Evolutionary conservation across 2,113 vertebrate genomes (phyloP), one percentile per base, ranked within the genome.

Genomic region (Anthoscopus minutus): DNA sequence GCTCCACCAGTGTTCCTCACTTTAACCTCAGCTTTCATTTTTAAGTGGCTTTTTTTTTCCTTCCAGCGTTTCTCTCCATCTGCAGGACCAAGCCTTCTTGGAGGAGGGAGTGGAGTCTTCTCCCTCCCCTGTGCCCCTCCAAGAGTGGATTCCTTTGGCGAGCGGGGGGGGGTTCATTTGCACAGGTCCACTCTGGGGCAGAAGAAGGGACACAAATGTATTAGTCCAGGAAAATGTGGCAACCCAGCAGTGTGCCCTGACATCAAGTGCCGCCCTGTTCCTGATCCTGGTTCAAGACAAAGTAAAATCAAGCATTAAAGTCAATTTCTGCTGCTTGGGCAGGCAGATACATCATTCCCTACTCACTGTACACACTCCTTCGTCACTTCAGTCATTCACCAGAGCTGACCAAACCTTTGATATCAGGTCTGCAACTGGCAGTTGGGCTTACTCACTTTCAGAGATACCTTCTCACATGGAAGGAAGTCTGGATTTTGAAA

Each of bases 151-250:
- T 42, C 35, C 24, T 16, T 22, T 1, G 0, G 14, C 4, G 23
- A 24, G 25, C 3, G 0, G 1, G 3, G 50, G 11, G 22, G 19
- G 4, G 0, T 6, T 53, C 5, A 0, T 40, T 37, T 24, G 33
- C 57, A 11, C 3, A 0, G 8, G 1, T 10, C 38, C 10, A 2
- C 9, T 70, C 71, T 11, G 60, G 37, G n/a, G 15, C 37, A 42
- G 19, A 18, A 13, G 56, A 11, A 40, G 37, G 51, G 18, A 48
- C 50, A 35, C 7, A 65, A 38, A 50, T 1, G 4, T 50, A 3
- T 19, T 0, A 33, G 17, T 10, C 35, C 25, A 13, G n/a, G 51
- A 19, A 13, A 24, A 7, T 4, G 31, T 7, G 33, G 33, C 13
- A 58, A 1, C 22, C 38, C 64, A 21, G 58, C 28, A 42, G 6